phyloP scores from a whole-genome alignment of 2,113 vertebrate genomes.

The Porphyrio hochstetteri region DNA sequence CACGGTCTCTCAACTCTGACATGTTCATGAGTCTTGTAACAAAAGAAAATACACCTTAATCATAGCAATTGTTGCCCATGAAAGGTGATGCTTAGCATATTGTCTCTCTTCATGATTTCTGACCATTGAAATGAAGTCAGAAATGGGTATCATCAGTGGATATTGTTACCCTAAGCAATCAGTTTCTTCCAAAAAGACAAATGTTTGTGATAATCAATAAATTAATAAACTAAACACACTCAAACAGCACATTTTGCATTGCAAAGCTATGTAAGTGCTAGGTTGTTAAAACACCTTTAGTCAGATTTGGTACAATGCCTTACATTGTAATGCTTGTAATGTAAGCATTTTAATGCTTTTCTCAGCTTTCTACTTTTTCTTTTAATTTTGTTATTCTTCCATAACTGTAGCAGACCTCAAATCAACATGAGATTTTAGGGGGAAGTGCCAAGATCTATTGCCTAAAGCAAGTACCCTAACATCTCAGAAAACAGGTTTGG shows the following conservation, averaged over 20 bases:
- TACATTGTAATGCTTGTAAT: neutral
- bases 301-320: neutral
- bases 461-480: neutral
- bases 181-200: neutral
- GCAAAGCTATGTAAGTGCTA: neutral
- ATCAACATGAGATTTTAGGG: neutral
- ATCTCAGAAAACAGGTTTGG: neutral
- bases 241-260: neutral
- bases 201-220: neutral
- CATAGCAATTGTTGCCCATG: neutral
- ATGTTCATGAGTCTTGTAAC: neutral
- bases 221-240: neutral
- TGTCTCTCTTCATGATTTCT: neutral
- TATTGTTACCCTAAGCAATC: neutral
- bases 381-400: neutral
- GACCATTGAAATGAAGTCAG: neutral
- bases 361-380: neutral
- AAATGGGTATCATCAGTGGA: neutral
- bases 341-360: neutral
- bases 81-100: neutral
- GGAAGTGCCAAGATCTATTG: neutral
- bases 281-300: neutral
- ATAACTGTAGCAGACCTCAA: neutral
- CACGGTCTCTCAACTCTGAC: neutral
- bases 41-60: neutral